Evolutionary conservation across 2,888 invertebrate species (phyloP), one percentile per base, ranked within the genome.

Genomic region (Acrobasis consociella): DNA sequence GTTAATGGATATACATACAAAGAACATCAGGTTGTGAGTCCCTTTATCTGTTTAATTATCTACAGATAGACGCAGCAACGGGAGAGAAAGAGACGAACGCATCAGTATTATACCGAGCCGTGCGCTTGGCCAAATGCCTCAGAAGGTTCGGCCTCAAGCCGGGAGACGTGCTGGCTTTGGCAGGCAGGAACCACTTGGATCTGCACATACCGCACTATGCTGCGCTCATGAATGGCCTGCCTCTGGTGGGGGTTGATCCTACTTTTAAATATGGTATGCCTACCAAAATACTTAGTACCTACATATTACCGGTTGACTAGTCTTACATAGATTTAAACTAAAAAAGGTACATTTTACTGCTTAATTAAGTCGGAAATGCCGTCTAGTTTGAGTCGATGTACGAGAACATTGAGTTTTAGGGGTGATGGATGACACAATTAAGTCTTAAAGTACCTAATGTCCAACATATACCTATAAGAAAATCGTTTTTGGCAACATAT

Each of bases 11-110:
- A 22, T 22, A 22, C 22, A 3, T 22, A 22, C n/a, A n/a, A 22
- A 22, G 3, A 22, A 22, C 22, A 22, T 22, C 22, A 22, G 22
- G 22, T 22, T 22, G 3, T 22, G 22, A 3, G 22, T 3, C 3
- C 22, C 1, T 1, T 22, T 22, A 22, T 22, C 22, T 22, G 22
- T 22, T 22, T n/a, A 11, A 46, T n/a, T 46, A 2, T 9, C 56
- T 63, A 10, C 72, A 91, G 91, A 84, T 91, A 64, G 89, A 91
- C 60, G 89, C 86, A 50, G 81, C 80, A 0, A 90, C 89, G 16
- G 89, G 82, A 0, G 70, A 83, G 59, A 66, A 80, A 53, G 88
- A 87, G 69, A 86, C 85, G 0, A 81, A 81, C 59, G 73, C 68
- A 0, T 85, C 86, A 0, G 83, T 86, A 0, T 67, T 88, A 0